Conservation (phyloP, 2,113 vertebrate species). For the Shinisaurus crocodilurus region DNA sequence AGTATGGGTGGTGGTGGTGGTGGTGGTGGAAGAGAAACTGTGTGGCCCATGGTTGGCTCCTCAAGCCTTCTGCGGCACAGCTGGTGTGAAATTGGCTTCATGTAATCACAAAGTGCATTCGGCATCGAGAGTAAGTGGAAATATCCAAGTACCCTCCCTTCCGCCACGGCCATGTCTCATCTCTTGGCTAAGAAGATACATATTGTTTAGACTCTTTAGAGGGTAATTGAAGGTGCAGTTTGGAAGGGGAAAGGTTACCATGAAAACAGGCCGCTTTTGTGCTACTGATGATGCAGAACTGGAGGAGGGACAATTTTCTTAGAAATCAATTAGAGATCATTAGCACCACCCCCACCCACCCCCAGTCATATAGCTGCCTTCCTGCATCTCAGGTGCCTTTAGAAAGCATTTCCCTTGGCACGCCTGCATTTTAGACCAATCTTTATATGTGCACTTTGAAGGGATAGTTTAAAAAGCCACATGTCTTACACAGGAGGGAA, state of each 20-base stretch:
- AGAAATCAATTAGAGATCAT: conserved; percentile 58
- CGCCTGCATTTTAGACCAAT: neutral
- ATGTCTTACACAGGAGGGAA: neutral
- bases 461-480: neutral
- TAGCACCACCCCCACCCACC: conserved; percentile 23
- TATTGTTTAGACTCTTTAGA: conserved; percentile 41
- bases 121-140: neutral
- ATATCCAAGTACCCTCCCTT: neutral
- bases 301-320: conserved; percentile 53
- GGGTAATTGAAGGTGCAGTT: conserved; percentile 49
- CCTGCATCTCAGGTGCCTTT: conserved; percentile 40
- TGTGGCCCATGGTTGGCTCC: neutral
- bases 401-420: neutral
- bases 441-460: conserved; percentile 15
- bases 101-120: neutral
- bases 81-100: accelerated
- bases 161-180: conserved; percentile 24
- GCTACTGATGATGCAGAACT: conserved; percentile 43
- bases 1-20: no score
- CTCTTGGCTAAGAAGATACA: conserved; percentile 47
- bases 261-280: conserved; percentile 35
- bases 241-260: conserved; percentile 39
- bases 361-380: conserved; percentile 31
- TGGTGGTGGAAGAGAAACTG: neutral
- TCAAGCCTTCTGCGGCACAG: neutral